These are phyloP conservation scores for Drosophila kanapiae DNA, from an alignment of 1,140 invertebrate species.

Conservation along the genomic window DNA sequence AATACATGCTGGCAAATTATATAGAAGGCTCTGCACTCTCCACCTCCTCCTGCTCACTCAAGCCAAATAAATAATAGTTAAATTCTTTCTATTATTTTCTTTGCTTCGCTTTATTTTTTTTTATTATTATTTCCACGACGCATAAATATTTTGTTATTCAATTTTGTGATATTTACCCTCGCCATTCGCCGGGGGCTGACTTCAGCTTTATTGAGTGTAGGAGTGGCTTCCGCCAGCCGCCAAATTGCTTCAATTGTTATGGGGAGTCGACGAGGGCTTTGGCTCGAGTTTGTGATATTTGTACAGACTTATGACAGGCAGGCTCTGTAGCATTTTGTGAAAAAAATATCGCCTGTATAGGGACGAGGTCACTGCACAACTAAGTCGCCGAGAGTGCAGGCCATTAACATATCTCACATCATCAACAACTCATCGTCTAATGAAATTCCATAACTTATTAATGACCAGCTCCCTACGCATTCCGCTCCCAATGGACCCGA, in stretches of 20 bases:
- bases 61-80: conserved; percentile 79
- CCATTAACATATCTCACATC: conserved; percentile 22
- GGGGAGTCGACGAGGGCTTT: conserved; percentile 44
- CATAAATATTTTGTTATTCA: conserved; percentile 78
- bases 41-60: no score
- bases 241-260: conserved; percentile 69
- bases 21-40: conserved; percentile 56
- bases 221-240: conserved; percentile 9
- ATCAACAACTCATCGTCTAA: conserved; percentile 28
- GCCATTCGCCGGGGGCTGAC: conserved; percentile 25
- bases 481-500: conserved; percentile 31
- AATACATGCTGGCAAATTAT: conserved; percentile 80
- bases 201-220: conserved; percentile 35
- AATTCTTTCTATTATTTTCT: conserved; percentile 56
- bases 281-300: conserved; percentile 44
- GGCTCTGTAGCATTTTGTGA: background rate
- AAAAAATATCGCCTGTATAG: no score
- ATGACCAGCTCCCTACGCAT: background rate
- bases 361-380: background rate
- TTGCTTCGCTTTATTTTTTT: conserved; percentile 7
- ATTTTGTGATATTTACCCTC: conserved; percentile 74
- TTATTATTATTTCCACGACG: conserved; percentile 16
- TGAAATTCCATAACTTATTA: conserved; percentile 47
- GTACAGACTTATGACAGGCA: conserved; percentile 29
- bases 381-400: background rate